phyloP scores from a whole-genome alignment of 2,113 vertebrate genomes.

The Numida meleagris region DNA sequence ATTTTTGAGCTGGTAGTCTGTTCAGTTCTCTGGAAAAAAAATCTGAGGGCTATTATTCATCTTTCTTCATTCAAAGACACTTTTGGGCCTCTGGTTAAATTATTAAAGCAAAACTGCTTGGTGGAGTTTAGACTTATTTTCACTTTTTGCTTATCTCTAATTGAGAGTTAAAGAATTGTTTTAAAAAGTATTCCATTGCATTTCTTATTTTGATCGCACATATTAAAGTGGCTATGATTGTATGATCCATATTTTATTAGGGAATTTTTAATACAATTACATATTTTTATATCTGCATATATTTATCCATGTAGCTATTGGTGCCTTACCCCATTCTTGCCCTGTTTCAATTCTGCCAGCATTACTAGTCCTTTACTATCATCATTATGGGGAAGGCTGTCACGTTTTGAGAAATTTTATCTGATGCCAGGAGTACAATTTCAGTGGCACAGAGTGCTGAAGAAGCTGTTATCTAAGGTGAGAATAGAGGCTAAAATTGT shows the following conservation, averaged over 20 bases:
- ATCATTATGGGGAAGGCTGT: not conserved
- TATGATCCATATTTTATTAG: not conserved
- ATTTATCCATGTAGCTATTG: not conserved
- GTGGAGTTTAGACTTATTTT: not conserved
- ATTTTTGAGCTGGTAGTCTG: conserved; percentile 27
- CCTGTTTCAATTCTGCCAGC: not conserved
- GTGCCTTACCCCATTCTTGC: not conserved
- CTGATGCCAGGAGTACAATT: not conserved
- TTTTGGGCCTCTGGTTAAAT: not conserved
- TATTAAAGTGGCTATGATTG: not conserved
- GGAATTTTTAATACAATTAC: not conserved
- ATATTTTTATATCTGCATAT: not conserved
- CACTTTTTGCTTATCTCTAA: not conserved
- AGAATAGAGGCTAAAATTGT: not conserved
- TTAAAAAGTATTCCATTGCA: not conserved
- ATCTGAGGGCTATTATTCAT: conserved; percentile 20
- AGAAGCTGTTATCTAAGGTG: not conserved
- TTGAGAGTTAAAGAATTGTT: not conserved
- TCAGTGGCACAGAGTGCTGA: not conserved
- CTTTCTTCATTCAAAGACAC: not conserved
- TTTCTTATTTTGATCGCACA: not conserved
- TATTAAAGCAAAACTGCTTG: not conserved
- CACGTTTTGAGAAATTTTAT: not conserved
- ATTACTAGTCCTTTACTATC: not conserved
- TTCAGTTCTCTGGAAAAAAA: conserved; percentile 22